Base-by-base conservation (phyloP, 2,888 invertebrate genomes). In the Dermolepida albohirtum region DNA sequence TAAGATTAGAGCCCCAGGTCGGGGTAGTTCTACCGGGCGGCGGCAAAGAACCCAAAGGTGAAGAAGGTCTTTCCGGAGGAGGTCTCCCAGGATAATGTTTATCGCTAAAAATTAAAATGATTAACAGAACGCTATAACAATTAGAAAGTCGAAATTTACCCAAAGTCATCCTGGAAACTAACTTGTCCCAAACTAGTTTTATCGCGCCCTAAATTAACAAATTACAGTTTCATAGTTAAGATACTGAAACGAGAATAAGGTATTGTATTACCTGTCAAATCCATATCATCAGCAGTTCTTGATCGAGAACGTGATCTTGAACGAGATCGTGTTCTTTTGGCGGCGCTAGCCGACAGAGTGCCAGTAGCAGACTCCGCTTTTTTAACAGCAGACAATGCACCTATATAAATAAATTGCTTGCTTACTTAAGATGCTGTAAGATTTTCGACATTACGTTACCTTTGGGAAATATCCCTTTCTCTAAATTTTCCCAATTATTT, bases 1-100 rank as follows among this genome's bases (percentile, higher is more conserved):
- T 72, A 14, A 82, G 73, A 70, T 82, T 83, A 1, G 82, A 81
- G 29, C 82, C 82, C 83, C 83, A 83, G 2, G 79, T 80, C 12
- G 82, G 81, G 0, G 79, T 77, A 5, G 70, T 64, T 50, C 81
- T 71, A 7, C 78, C 78, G 40, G 78, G 79, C 8, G 67, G 55
- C 5, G 70, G 66, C 0, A 70, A 63, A 16, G 69, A 68, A 1
- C 79, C 80, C n/a, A 80, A 65, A 1, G 78, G 78, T 8, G 75
- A 72, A 0, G 74, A 70, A 8, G 77, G 77, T 10, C 43, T 29
- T 7, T n/a, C 8, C 8, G 27, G 29, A 29, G 29, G 22, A 39
- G 29, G 5, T 27, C 17, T 49, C 22, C 62, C 57, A 52, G 51
- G 22, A 12, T 12, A 54, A 0, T 52, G 29, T 29, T 12, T 41